A percentile compares a stretch with the other conserved stretches of the same genome.
Conservation (phyloP, 2,888 invertebrate species). For the Cataglyphis altisquamis region DNA sequence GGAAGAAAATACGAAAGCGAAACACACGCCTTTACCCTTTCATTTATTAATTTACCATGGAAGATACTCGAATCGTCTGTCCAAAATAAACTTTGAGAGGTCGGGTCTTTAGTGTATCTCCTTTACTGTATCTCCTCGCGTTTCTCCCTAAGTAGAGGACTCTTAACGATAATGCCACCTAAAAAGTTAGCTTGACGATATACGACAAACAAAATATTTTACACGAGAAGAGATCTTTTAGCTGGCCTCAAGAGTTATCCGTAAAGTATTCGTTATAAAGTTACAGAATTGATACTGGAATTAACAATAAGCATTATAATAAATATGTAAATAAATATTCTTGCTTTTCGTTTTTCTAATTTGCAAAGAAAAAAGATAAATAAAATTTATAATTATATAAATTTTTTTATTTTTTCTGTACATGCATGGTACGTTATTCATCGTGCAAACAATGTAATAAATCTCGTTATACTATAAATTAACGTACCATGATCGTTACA, state of each 20-base stretch:
- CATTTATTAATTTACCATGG: slow-evolving; percentile 66
- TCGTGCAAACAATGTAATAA: not conserved
- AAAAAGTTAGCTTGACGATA: slow-evolving; percentile 59
- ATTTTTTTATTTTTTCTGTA: not conserved
- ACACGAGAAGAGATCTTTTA: slow-evolving; percentile 7
- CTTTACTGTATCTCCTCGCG: slow-evolving; percentile 58
- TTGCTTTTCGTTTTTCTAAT: not conserved
- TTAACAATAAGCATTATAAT: not conserved
- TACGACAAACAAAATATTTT: slow-evolving; percentile 47
- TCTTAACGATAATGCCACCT: slow-evolving; percentile 58
- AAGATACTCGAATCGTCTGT: slow-evolving; percentile 63
- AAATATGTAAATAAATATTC: not conserved
- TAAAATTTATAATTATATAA: slow-evolving; percentile 16
- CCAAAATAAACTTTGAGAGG: slow-evolving; percentile 58
- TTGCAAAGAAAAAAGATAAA: not conserved
- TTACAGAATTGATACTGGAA: slow-evolving; percentile 28
- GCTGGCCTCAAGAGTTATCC: not conserved
- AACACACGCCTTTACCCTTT: slow-evolving; percentile 53
- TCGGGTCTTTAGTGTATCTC: slow-evolving; percentile 52
- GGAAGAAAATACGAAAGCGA: not conserved
- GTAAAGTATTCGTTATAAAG: slow-evolving; percentile 52
- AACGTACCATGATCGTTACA: slow-evolving; percentile 24
- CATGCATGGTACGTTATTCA: slow-evolving; percentile 8
- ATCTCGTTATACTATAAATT: slow-evolving; percentile 24
- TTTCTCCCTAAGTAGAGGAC: slow-evolving; percentile 59